Percentiles rank a stretch among this genome's conserved stretches.
These are phyloP conservation scores for Elachura formosa DNA, from an alignment of 2,113 vertebrate genomes.

Conservation along the genomic window DNA sequence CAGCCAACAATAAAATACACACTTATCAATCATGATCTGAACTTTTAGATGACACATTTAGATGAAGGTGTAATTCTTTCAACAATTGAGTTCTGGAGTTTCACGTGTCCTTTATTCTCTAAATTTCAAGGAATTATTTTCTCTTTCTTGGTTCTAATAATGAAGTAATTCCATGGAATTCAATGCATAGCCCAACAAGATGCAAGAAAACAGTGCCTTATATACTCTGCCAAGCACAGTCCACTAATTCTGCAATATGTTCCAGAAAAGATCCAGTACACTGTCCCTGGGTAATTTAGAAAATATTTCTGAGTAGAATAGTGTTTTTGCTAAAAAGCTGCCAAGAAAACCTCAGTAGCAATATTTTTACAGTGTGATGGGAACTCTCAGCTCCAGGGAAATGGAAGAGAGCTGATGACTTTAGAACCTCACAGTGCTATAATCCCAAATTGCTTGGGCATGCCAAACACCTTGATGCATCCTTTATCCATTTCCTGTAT, in stretches of 20 bases:
- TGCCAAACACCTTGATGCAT: background rate
- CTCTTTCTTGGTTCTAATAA: background rate
- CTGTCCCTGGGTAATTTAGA: background rate
- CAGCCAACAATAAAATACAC: background rate
- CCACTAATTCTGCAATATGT: background rate
- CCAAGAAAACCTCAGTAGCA: background rate
- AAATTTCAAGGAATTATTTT: background rate
- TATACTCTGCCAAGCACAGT: background rate
- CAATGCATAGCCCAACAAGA: background rate
- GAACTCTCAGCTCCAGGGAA: background rate
- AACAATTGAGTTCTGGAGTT: background rate
- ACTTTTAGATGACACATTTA: background rate
- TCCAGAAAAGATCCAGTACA: background rate
- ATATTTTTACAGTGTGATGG: background rate
- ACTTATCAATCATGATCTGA: slow-evolving; percentile 3
- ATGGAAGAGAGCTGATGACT: background rate
- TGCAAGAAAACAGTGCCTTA: background rate
- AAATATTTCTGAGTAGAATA: background rate
- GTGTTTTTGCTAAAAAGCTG: background rate
- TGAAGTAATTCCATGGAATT: background rate
- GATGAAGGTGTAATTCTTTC: background rate
- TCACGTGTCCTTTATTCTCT: background rate
- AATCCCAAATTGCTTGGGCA: background rate
- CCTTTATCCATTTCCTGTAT: background rate
- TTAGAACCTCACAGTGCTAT: rapidly evolving